phyloP scores from a whole-genome alignment of 2,888 invertebrate species.

The Selenia dentaria region DNA sequence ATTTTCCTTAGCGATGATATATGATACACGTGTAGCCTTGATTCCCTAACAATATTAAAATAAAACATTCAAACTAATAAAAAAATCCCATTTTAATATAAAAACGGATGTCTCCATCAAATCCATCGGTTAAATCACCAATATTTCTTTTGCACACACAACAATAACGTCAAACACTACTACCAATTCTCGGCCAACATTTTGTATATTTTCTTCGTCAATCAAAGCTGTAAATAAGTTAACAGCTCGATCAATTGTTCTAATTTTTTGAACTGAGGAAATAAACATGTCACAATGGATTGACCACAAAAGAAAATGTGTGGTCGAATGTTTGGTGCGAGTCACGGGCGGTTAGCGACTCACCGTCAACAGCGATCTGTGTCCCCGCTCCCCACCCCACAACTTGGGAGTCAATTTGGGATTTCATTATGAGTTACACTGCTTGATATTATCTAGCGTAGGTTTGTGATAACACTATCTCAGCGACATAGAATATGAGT shows the following conservation, averaged over 20 bases:
- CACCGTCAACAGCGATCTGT: too few species aligned
- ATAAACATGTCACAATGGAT: slow-evolving; percentile 55
- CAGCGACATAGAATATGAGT: too few species aligned
- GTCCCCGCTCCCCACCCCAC: too few species aligned
- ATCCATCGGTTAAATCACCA: slow-evolving; percentile 25
- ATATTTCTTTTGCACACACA: slow-evolving; percentile 20
- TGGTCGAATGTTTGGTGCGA: slow-evolving; percentile 22
- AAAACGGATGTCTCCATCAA: slow-evolving; percentile 32
- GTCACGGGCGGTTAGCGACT: slow-evolving; percentile 34
- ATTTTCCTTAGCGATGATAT: slow-evolving; percentile 21
- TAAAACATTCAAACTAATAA: neutral
- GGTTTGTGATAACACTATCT: too few species aligned
- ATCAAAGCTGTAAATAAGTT: slow-evolving; percentile 45
- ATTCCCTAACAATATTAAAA: slow-evolving; percentile 4
- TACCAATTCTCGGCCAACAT: slow-evolving; percentile 17
- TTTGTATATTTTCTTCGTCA: slow-evolving; percentile 16
- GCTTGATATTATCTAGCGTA: too few species aligned
- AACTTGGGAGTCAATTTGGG: too few species aligned
- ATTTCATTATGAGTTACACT: too few species aligned
- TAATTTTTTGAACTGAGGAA: slow-evolving; percentile 39
- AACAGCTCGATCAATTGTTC: slow-evolving; percentile 38
- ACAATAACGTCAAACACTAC: slow-evolving; percentile 27
- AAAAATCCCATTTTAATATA: neutral
- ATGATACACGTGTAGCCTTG: slow-evolving; percentile 32
- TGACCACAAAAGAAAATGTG: slow-evolving; percentile 46